A percentile compares a stretch with the other conserved stretches of the same genome.
Conservation (phyloP, 1,140 invertebrate species). For the Cyphomyrmex costatus region DNA sequence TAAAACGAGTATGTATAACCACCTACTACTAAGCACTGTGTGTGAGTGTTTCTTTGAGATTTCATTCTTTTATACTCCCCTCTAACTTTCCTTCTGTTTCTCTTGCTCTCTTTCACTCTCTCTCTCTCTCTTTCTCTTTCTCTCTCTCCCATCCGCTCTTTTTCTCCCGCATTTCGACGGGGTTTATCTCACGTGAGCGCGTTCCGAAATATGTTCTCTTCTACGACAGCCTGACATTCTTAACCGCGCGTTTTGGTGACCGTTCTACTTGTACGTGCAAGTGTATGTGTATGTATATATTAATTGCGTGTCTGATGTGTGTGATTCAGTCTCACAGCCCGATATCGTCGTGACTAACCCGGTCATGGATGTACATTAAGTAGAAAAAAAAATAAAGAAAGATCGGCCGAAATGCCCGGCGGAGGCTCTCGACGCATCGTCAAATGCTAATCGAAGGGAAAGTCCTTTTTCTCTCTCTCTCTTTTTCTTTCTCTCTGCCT, state of each 20-base stretch:
- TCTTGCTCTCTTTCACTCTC: constrained; percentile 4
- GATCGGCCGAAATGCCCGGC: constrained; percentile 48
- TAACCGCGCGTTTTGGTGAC: constrained; percentile 46
- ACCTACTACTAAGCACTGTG: constrained; percentile 69
- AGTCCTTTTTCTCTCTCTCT: constrained; percentile 1
- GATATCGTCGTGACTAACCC: constrained; percentile 64
- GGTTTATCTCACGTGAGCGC: constrained; percentile 43
- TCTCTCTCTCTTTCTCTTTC: constrained; percentile 16
- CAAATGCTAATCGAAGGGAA: constrained; percentile 44
- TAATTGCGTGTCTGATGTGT: constrained; percentile 23
- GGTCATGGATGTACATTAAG: constrained; percentile 56
- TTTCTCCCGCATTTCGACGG: constrained; percentile 35
- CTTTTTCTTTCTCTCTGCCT: background rate
- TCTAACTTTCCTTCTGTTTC: constrained; percentile 25
- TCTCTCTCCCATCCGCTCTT: constrained; percentile 14
- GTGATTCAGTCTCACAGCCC: constrained; percentile 66
- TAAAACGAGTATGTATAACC: constrained; percentile 78
- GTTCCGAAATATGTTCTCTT: constrained; percentile 16
- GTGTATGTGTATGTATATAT: constrained; percentile 3
- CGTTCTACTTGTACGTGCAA: constrained; percentile 50
- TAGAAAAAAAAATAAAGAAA: constrained; percentile 42
- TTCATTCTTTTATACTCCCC: constrained; percentile 52
- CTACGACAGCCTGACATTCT: constrained; percentile 33
- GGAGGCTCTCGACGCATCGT: constrained; percentile 60
- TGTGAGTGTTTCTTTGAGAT: constrained; percentile 52